Percentiles rank a stretch among this genome's conserved stretches.
These are phyloP conservation scores for Antitype chi DNA, from an alignment of 2,888 invertebrate genomes.

Conservation along the genomic window DNA sequence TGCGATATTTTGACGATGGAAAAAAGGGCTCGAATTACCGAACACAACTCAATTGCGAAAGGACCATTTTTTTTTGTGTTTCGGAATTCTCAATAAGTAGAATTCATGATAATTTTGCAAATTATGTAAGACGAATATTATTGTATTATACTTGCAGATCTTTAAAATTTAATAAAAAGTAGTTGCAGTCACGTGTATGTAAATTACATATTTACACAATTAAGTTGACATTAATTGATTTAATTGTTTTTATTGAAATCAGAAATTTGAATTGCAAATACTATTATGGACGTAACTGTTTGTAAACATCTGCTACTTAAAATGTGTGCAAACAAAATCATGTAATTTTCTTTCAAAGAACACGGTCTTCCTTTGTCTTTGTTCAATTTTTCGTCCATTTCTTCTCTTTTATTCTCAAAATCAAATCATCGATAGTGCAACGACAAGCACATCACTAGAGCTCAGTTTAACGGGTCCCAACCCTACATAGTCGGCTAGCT, in stretches of 20 bases:
- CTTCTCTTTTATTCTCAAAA: constrained; percentile 1
- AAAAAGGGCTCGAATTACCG: background rate
- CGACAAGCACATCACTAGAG: constrained; percentile 73
- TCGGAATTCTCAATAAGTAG: background rate
- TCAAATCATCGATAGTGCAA: constrained; percentile 60
- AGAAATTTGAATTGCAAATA: constrained; percentile 15
- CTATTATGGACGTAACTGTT: background rate
- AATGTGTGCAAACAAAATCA: background rate
- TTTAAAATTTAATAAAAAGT: background rate
- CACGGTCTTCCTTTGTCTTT: background rate
- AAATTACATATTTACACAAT: background rate
- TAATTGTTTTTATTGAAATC: constrained; percentile 1
- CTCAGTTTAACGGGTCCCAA: constrained; percentile 84
- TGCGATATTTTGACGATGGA: constrained; percentile 3
- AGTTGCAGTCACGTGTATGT: background rate
- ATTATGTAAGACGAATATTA: background rate
- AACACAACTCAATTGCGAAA: background rate
- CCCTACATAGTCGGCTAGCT: constrained; percentile 82
- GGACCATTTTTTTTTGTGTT: background rate
- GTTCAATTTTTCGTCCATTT: background rate
- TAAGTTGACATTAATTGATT: background rate
- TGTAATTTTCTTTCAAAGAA: background rate
- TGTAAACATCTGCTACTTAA: background rate
- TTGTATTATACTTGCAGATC: background rate
- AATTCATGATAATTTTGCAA: background rate